These are phyloP conservation scores for Tenualosa thibaudeaui DNA, from an alignment of 2,797 vertebrate species.

Conservation along the genomic window DNA sequence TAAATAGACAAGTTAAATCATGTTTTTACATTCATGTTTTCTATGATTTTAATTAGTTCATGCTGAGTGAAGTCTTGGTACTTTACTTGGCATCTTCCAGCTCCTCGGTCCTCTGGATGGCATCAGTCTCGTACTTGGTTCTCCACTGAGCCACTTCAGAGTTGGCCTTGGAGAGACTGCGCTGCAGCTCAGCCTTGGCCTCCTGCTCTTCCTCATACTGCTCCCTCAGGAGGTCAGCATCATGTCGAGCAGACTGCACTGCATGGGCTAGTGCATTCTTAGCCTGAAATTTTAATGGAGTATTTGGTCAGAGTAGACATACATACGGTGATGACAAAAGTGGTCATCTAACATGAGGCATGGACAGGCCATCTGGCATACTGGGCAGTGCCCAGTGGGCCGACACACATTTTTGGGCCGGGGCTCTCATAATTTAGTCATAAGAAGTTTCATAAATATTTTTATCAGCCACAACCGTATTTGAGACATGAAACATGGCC, in stretches of 20 bases:
- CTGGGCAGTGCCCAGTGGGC: too few relatives aligned
- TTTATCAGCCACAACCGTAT: too few relatives aligned
- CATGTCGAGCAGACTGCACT: slow-evolving; percentile 72
- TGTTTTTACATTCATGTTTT: not conserved
- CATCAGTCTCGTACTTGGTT: slow-evolving; percentile 80
- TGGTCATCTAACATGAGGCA: too few relatives aligned
- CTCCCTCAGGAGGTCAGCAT: slow-evolving; percentile 76
- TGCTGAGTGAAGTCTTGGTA: too few relatives aligned
- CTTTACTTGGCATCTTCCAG: slow-evolving; percentile 59
- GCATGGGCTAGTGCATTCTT: slow-evolving; percentile 69
- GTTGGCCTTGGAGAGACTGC: slow-evolving; percentile 78
- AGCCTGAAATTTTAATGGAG: slow-evolving; percentile 51
- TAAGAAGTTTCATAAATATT: too few relatives aligned
- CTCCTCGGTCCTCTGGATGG: slow-evolving; percentile 80
- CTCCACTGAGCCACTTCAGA: slow-evolving; percentile 81
- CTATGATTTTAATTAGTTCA: not conserved
- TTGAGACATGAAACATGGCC: too few relatives aligned
- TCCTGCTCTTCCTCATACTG: slow-evolving; percentile 80
- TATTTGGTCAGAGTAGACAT: too few relatives aligned
- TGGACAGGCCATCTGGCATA: too few relatives aligned
- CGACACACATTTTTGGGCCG: too few relatives aligned
- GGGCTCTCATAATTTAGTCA: too few relatives aligned
- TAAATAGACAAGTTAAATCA: not conserved
- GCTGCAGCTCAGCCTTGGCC: slow-evolving; percentile 76
- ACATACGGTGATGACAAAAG: too few relatives aligned